Conservation (phyloP, 2,113 vertebrate genomes). For the Pachyramphus minor region DNA sequence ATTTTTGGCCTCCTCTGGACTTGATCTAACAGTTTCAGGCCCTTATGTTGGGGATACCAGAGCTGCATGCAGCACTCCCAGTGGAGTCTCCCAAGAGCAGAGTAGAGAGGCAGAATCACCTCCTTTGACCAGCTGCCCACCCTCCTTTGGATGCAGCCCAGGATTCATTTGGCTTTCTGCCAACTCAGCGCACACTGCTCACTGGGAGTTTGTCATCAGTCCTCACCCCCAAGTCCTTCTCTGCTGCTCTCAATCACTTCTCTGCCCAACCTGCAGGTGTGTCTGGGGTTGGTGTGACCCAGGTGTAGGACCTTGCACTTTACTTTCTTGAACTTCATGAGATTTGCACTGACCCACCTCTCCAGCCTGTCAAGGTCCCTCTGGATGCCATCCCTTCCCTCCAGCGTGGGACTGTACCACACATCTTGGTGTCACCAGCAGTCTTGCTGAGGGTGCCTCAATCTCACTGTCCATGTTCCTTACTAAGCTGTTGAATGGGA, state of each 20-base stretch:
- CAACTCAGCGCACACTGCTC: not conserved
- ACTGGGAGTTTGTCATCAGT: not conserved
- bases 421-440: not conserved
- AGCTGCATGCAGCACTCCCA: not conserved
- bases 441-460: not conserved
- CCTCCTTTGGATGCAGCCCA: not conserved
- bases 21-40: not conserved
- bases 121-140: not conserved
- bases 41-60: not conserved
- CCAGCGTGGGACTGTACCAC: not conserved
- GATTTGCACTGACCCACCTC: not conserved
- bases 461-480: not conserved
- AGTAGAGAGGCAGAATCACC: not conserved
- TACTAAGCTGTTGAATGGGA: not conserved
- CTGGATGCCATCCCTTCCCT: not conserved
- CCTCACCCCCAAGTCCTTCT: not conserved
- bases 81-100: not conserved
- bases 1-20: not conserved
- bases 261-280: rapidly evolving
- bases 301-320: not conserved
- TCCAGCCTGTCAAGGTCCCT: not conserved
- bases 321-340: not conserved
- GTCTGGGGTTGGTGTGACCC: not conserved
- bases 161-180: not conserved
- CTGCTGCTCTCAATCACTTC: not conserved